Percentiles rank a stretch among this genome's conserved stretches.
Conservation (phyloP, 2,888 invertebrate genomes). For the Drosophila nr. perissopoda region DNA sequence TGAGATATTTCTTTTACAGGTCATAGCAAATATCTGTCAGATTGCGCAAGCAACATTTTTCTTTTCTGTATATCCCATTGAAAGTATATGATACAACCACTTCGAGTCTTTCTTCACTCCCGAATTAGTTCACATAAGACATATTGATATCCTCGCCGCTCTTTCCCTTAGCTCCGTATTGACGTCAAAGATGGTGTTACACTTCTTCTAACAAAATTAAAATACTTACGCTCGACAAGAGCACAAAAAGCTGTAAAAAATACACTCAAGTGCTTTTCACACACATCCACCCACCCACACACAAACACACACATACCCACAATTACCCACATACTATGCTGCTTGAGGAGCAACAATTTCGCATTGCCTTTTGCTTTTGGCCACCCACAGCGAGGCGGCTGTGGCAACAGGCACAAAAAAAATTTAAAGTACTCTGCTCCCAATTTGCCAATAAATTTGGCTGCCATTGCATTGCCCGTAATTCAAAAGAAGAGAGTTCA, state of each 20-base stretch:
- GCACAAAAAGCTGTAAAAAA: constrained; percentile 69
- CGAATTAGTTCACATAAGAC: neutral
- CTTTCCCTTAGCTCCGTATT: neutral
- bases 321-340: constrained; percentile 2
- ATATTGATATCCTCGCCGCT: neutral
- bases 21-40: neutral
- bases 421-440: constrained; percentile 73
- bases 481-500: constrained; percentile 58
- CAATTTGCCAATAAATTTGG: constrained; percentile 80
- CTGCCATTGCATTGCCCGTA: constrained; percentile 70
- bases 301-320: constrained; percentile 12
- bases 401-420: neutral
- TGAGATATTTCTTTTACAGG: neutral
- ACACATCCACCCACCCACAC: constrained; percentile 29
- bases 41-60: neutral
- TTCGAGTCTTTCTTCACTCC: neutral
- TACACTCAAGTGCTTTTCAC: constrained; percentile 69
- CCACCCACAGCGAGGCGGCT: constrained; percentile 20
- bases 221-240: constrained; percentile 16
- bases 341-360: constrained; percentile 44
- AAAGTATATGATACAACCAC: neutral
- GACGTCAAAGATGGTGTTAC: constrained; percentile 13
- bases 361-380: constrained; percentile 17
- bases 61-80: neutral
- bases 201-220: constrained; percentile 7